A percentile compares a stretch with the other conserved stretches of the same genome.
Evolutionary conservation across 2,113 vertebrate species (phyloP).

Genomic region (Amazona guildingii): DNA sequence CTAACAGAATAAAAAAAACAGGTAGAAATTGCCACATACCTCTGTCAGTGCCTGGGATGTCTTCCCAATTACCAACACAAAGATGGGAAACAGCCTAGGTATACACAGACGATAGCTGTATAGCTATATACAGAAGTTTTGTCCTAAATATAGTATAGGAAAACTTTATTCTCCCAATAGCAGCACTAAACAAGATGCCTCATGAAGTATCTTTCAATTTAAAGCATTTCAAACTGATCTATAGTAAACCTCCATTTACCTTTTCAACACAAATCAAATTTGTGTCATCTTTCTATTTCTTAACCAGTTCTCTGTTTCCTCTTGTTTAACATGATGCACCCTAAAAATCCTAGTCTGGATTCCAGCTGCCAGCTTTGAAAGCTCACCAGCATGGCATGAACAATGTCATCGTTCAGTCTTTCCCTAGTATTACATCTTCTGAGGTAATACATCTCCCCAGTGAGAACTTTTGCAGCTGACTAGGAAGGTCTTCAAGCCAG

Average conservation of each 20-base stretch:
- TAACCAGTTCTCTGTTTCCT: background rate
- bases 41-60: background rate
- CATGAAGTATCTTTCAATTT: background rate
- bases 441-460: background rate
- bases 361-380: background rate
- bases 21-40: background rate
- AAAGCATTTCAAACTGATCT: background rate
- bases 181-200: background rate
- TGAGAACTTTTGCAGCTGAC: background rate
- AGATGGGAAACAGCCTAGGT: background rate
- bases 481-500: background rate
- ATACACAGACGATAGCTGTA: background rate
- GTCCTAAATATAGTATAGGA: background rate
- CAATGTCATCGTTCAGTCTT: accelerated
- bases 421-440: background rate
- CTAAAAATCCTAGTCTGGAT: background rate
- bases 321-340: background rate
- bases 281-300: background rate
- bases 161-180: background rate
- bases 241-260: background rate
- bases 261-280: background rate
- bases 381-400: background rate
- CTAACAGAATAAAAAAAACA: background rate
- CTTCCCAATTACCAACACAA: background rate
- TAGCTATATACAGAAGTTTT: background rate